Conservation (phyloP, 2,888 invertebrate genomes). For the Lasiommata megera region DNA sequence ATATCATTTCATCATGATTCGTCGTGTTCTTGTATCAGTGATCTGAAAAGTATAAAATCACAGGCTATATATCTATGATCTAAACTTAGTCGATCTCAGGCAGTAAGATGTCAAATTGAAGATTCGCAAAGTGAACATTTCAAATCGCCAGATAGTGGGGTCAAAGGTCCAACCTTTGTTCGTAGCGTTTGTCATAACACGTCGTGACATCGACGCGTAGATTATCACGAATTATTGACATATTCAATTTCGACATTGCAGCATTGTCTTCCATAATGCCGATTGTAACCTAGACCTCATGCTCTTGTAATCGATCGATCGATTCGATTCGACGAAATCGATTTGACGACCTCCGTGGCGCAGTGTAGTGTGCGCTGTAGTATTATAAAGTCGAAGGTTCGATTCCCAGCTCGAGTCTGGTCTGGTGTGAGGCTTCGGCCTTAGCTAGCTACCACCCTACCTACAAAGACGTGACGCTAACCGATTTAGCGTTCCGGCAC, state of each 20-base stretch:
- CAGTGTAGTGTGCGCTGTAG: no score
- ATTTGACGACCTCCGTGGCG: no score
- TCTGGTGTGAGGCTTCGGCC: no score
- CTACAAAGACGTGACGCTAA: no score
- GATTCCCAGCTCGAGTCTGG: no score
- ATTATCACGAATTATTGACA: constrained; percentile 36
- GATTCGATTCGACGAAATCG: no score
- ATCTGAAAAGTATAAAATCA: no score
- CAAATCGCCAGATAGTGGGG: constrained; percentile 24
- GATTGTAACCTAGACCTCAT: not conserved
- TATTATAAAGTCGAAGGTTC: no score
- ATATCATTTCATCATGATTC: no score
- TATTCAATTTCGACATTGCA: constrained; percentile 23
- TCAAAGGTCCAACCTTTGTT: constrained; percentile 23
- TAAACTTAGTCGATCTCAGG: not conserved
- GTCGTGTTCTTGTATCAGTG: no score
- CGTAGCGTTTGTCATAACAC: constrained; percentile 20
- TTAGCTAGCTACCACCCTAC: no score
- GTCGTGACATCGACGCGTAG: constrained; percentile 37
- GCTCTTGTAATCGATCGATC: not conserved
- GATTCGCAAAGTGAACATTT: constrained; percentile 14
- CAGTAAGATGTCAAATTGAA: not conserved
- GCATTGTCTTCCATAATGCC: constrained; percentile 6
- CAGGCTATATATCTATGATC: not conserved
- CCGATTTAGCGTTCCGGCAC: no score